A percentile compares a stretch with the other conserved stretches of the same genome.
phyloP scores from a whole-genome alignment of 2,113 vertebrate genomes.

The Pseudopodoces humilis region DNA sequence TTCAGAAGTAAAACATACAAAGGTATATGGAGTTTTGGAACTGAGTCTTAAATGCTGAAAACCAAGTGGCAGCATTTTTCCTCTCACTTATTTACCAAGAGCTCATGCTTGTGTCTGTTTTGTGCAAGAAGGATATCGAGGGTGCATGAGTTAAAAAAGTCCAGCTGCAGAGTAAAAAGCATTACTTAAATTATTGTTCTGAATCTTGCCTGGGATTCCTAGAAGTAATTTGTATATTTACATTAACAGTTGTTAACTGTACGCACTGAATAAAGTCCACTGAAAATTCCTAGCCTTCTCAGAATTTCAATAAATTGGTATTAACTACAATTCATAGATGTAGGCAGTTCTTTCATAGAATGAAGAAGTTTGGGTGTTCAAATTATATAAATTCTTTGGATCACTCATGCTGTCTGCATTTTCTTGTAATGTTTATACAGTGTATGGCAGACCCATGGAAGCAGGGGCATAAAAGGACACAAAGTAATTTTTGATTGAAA shows the following conservation, averaged over 20 bases:
- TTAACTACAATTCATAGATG: neutral
- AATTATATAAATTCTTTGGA: neutral
- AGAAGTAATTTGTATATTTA: neutral
- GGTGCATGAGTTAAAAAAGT: neutral
- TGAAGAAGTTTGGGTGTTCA: neutral
- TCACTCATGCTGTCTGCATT: neutral
- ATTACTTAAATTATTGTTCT: neutral
- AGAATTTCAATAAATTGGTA: neutral
- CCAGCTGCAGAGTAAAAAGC: neutral
- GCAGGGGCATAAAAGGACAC: neutral
- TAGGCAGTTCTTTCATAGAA: neutral
- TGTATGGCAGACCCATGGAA: neutral
- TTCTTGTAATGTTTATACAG: neutral
- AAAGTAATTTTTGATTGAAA: neutral
- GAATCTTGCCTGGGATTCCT: neutral
- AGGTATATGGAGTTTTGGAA: neutral
- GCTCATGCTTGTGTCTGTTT: neutral
- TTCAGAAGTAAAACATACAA: neutral
- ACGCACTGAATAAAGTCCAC: neutral
- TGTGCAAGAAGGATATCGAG: neutral
- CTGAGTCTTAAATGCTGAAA: neutral
- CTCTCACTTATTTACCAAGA: neutral
- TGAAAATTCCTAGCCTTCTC: neutral
- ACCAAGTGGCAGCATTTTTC: neutral
- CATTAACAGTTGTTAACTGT: neutral